These are phyloP conservation scores for Sitobion miscanthi DNA, from an alignment of 1,140 invertebrate species.

Conservation along the genomic window DNA sequence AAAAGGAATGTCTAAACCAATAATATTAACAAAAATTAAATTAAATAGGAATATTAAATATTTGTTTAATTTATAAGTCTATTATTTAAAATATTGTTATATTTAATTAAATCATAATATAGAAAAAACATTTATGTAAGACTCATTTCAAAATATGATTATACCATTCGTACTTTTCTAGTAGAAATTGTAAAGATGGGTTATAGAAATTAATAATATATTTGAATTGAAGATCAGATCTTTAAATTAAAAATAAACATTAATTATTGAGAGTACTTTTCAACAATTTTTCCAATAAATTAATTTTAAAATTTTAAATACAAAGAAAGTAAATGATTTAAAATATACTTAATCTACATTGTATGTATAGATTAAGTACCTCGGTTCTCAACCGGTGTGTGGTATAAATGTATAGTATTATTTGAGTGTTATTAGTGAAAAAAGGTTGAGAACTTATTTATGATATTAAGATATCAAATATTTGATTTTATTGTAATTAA, in stretches of 20 bases:
- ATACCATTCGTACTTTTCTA: background rate
- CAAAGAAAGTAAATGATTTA: background rate
- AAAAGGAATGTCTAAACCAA: background rate
- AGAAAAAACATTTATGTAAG: background rate
- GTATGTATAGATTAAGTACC: background rate
- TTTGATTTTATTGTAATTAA: background rate
- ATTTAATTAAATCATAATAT: background rate
- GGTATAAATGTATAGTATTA: background rate
- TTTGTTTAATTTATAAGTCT: background rate
- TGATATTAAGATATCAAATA: background rate
- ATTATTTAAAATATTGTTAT: background rate
- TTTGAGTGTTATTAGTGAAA: background rate
- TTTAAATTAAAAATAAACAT: background rate
- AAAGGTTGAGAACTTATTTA: background rate
- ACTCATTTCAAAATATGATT: background rate
- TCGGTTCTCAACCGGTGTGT: background rate
- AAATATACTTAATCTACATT: background rate
- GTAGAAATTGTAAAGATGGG: background rate
- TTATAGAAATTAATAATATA: background rate
- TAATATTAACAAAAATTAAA: background rate
- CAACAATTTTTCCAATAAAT: background rate
- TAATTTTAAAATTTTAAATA: background rate
- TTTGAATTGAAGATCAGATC: background rate
- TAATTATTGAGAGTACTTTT: background rate
- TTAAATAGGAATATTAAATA: slow-evolving; percentile 28